Percentiles rank a stretch among this genome's conserved stretches.
Conservation (phyloP, 1,140 invertebrate species). For the Caenorhabditis brenneri region DNA sequence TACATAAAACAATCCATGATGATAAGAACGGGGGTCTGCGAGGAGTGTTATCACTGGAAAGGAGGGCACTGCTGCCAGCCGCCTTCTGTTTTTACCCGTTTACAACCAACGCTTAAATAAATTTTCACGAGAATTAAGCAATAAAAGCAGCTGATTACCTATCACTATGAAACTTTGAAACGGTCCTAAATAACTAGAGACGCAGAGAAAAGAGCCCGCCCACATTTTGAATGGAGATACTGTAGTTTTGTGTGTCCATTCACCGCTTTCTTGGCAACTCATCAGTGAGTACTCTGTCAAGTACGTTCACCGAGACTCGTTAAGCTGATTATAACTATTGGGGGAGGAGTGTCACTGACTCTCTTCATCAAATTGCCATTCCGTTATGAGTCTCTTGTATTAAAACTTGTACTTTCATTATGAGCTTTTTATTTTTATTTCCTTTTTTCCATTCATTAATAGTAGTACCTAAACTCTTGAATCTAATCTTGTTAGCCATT, state of each 20-base stretch:
- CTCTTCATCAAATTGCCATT: constrained; percentile 26
- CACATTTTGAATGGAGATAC: background rate
- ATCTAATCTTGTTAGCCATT: no score
- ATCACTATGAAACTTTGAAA: background rate
- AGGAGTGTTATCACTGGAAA: constrained; percentile 12
- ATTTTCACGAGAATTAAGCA: constrained; percentile 26
- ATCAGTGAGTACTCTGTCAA: background rate
- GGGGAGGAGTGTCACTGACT: background rate
- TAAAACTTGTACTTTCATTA: constrained; percentile 9
- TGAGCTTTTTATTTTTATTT: background rate
- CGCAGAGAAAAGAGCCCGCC: background rate
- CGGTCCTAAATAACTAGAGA: background rate
- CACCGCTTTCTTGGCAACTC: background rate
- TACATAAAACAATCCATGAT: constrained; percentile 29
- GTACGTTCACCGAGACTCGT: constrained; percentile 35
- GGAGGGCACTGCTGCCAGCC: constrained; percentile 36
- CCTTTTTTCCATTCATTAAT: background rate
- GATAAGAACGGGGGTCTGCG: constrained; percentile 7
- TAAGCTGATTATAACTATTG: constrained; percentile 16
- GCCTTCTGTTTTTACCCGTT: constrained; percentile 33
- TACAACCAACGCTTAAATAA: constrained; percentile 35
- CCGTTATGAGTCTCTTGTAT: background rate
- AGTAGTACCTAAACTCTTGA: no score
- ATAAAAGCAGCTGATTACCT: constrained; percentile 16
- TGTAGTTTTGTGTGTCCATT: background rate